Base-by-base conservation (phyloP, 1,140 invertebrate species). In the Hyles vespertilio region DNA sequence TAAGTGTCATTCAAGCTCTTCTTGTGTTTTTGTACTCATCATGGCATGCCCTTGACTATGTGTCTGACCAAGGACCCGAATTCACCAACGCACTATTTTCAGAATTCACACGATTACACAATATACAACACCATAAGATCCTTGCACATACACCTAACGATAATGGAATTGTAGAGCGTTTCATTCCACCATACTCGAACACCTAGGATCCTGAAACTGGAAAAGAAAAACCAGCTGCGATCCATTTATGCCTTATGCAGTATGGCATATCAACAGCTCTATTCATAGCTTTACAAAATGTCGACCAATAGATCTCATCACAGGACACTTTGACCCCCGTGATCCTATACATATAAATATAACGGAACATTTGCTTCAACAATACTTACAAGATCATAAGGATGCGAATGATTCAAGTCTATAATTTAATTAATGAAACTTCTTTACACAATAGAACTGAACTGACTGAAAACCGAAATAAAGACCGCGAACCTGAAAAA, bases 121-220 rank as follows among this genome's bases (percentile, higher is more conserved):
- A 58, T 22, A 58, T 57, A 9, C 44, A 47, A 4, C 56, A 58
- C 33, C 56, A 59, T 61, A 63, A 52, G 45, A 56, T 51, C 11
- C 32, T 60, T n/a, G 50, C 54, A 7, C 34, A 62, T 11, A 50
- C 58, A 5, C 58, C 58, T 8, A 56, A 66, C 10, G 64, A 56
- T 7, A 66, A 66, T 44, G 60, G 57, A 12, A 63, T 59, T n/a
- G 55, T 67, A n/a, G 60, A 67, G 32, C 32, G 65, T n/a, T 44
- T 66, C 12, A 67, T 51, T 69, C 63, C 2, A 69, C 67, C 3
- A 34, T 69, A 34, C 53, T 69, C 11, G 61, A 69, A 59, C 65
- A 67, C 49, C 10, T 67, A 12, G 61, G 33, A 56, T 69, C 11
- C 44, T 65, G 36, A 61, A 65, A 59, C 51, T 69, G 33, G 32